These are phyloP conservation scores for Drosophila carrolli DNA, from an alignment of 1,140 invertebrate species.

Conservation along the genomic window DNA sequence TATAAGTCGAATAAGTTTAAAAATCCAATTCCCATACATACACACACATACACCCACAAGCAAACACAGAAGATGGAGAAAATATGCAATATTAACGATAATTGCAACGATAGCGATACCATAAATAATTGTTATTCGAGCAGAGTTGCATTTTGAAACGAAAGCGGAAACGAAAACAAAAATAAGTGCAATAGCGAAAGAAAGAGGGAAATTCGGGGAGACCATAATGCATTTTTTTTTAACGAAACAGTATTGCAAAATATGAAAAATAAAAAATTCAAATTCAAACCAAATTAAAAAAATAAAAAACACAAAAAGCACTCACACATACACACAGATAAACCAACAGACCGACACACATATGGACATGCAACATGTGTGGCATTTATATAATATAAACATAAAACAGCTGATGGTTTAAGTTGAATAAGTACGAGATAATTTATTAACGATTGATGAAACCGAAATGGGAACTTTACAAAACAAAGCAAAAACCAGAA, in stretches of 20 bases:
- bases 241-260: slow-evolving; percentile 68
- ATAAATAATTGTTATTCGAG: slow-evolving; percentile 12
- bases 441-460: slow-evolving; percentile 75
- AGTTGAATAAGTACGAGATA: slow-evolving; percentile 77
- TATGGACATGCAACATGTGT: slow-evolving; percentile 57
- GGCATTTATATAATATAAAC: slow-evolving; percentile 75
- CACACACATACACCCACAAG: slow-evolving; percentile 2
- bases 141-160: slow-evolving; percentile 7
- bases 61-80: slow-evolving; percentile 4
- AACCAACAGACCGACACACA: slow-evolving; percentile 43
- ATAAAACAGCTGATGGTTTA: slow-evolving; percentile 64
- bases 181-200: slow-evolving; percentile 16
- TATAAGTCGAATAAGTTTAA: slow-evolving; percentile 38
- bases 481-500: slow-evolving; percentile 19
- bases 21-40: slow-evolving; percentile 6
- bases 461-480: slow-evolving; percentile 42
- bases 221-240: slow-evolving; percentile 44
- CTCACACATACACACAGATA: slow-evolving; percentile 36
- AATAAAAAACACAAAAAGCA: slow-evolving; percentile 32
- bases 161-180: slow-evolving; percentile 8
- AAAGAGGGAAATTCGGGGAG: slow-evolving; percentile 8
- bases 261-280: slow-evolving; percentile 10
- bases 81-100: slow-evolving; percentile 11
- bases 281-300: slow-evolving; percentile 30
- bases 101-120: slow-evolving; percentile 14